Evolutionary conservation across 2,113 vertebrate species (phyloP), one percentile per base, ranked within the genome.

Genomic region (Oostethus manadensis): DNA sequence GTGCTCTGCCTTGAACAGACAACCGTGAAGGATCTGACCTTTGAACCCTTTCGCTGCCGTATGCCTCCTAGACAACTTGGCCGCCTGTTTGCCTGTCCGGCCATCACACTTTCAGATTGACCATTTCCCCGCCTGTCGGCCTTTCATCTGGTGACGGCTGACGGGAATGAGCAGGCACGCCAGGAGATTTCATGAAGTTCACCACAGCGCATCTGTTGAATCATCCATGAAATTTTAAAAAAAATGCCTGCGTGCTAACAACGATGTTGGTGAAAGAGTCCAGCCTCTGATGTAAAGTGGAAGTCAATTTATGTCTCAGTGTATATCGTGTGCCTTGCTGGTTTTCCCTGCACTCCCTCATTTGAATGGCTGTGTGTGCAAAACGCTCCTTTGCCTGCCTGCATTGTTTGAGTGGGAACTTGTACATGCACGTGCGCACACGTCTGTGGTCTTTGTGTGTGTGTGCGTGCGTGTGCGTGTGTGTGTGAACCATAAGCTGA

Each of bases 11-110:
- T 57, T 51, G 40, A 22, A 56, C 66, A 26, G 57, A 49, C 66
- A 68, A 60, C 67, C 29, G 48, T 64, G 64, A 84, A 50, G 53
- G 81, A 64, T 68, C 68, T 85, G 76, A 85, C 79, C 83, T 64
- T 20, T 47, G 61, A 73, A 76, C 73, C 45, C 9, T 20, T 56
- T 64, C 74, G 71, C 70, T 72, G 64, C 67, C 67, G 64, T 58
- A 68, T 60, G 62, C 57, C 73, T 71, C 45, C 65, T 35, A 5
- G 56, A 29, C 56, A 63, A 58, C 18, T 56, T 38, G 71, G 64
- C 71, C 64, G 63, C 38, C 46, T 60, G 66, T 58, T 56, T 74
- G 60, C 53, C 56, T 50, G 53, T 40, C 61, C 63, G 56, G 60
- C 58, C 70, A 42, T 57, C 59, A 53, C 44, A 40, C 46, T 21